phyloP scores from a whole-genome alignment of 2,888 invertebrate species.

The Meta bourneti region DNA sequence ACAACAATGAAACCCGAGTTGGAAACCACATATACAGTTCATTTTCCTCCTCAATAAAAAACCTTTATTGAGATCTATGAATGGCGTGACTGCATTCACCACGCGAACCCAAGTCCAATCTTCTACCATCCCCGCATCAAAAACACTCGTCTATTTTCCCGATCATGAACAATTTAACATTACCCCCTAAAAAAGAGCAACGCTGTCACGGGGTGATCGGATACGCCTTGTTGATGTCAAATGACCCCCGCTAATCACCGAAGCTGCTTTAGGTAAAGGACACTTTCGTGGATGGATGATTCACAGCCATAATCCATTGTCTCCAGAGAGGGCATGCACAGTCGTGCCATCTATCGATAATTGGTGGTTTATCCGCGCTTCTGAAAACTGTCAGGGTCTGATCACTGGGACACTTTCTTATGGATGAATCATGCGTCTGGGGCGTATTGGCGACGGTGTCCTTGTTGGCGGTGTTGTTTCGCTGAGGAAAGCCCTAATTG shows the following conservation, averaged over 20 bases:
- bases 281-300: background rate
- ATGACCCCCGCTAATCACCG: constrained; percentile 15
- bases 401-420: background rate
- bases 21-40: background rate
- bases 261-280: constrained; percentile 8
- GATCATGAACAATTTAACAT: background rate
- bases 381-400: constrained; percentile 3
- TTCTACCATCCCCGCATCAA: constrained; percentile 3
- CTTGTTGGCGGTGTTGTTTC: too few species aligned
- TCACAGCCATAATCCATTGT: background rate
- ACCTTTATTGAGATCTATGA: background rate
- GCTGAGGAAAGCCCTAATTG: background rate
- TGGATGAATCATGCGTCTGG: background rate
- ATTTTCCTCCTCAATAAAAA: background rate
- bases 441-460: background rate
- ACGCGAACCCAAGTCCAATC: constrained; percentile 6
- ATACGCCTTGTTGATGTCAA: constrained; percentile 41
- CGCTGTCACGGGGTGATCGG: background rate
- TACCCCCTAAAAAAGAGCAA: background rate
- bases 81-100: constrained; percentile 5
- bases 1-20: background rate
- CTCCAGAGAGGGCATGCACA: background rate
- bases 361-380: constrained; percentile 4
- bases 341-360: constrained; percentile 2
- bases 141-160: constrained; percentile 10